A percentile compares a stretch with the other conserved stretches of the same genome.
These are phyloP conservation scores for Picus viridis DNA, from an alignment of 2,797 vertebrate genomes.

Conservation along the genomic window DNA sequence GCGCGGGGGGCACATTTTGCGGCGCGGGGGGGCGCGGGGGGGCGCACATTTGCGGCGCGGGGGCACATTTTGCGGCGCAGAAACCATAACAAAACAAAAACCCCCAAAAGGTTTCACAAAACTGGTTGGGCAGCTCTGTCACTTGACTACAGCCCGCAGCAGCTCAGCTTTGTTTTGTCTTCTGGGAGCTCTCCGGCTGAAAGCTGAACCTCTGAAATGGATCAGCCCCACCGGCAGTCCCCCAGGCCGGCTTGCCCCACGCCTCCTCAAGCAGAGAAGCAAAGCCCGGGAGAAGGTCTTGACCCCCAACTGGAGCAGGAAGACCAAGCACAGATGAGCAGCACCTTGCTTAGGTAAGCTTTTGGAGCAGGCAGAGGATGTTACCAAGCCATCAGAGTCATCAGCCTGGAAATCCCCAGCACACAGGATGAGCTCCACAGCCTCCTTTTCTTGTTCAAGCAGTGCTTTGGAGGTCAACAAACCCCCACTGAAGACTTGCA, in stretches of 20 bases:
- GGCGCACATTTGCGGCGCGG: too few species aligned
- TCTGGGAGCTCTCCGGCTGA: neutral
- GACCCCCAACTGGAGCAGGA: neutral
- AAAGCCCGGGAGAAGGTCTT: neutral
- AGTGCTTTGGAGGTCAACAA: neutral
- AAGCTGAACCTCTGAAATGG: neutral
- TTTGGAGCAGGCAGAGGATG: neutral
- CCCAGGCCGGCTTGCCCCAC: neutral
- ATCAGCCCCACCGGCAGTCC: neutral
- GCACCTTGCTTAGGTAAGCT: neutral
- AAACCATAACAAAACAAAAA: too few species aligned
- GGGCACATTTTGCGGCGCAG: too few species aligned
- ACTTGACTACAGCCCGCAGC: neutral
- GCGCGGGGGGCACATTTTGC: too few species aligned
- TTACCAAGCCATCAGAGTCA: neutral
- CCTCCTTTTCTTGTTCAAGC: neutral
- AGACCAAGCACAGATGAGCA: neutral
- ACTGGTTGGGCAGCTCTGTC: constrained; percentile 60
- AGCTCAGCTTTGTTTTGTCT: constrained; percentile 34
- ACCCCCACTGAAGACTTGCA: neutral
- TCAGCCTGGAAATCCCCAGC: neutral
- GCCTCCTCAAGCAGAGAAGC: fast-evolving
- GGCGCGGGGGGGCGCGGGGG: too few species aligned
- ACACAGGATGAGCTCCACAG: fast-evolving
- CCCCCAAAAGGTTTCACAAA: constrained; percentile 16